These are phyloP conservation scores for Pipistrellus pipistrellus DNA, from an alignment of 2,797 vertebrate genomes.

Conservation along the genomic window DNA sequence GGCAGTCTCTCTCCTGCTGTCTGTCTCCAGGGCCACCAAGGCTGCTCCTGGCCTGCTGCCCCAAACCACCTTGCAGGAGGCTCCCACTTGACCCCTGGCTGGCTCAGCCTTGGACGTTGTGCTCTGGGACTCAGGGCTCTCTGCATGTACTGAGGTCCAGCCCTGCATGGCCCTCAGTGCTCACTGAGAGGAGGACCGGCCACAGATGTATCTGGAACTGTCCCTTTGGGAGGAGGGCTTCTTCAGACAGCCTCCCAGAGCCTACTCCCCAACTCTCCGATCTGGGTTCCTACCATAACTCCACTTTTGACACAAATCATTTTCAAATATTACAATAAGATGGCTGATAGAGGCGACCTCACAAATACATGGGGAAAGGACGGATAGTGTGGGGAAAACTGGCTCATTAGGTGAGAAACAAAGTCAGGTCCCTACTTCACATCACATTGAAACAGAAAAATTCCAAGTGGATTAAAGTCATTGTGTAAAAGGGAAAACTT, in stretches of 20 bases:
- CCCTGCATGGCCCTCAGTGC: background rate
- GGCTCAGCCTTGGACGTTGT: background rate
- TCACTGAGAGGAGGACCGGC: background rate
- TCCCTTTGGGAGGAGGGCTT: background rate
- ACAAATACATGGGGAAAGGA: background rate
- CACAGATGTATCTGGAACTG: background rate
- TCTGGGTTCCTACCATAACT: background rate
- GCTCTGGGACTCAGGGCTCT: background rate
- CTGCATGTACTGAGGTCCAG: background rate
- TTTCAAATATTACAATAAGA: background rate
- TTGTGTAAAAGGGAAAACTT: background rate
- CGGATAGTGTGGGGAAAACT: background rate
- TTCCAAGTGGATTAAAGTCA: background rate
- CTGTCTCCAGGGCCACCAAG: background rate
- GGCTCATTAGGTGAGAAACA: background rate
- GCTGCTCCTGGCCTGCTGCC: background rate
- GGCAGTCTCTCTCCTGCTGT: background rate
- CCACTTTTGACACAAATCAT: background rate
- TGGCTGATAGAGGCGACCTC: background rate
- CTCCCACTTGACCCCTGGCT: background rate
- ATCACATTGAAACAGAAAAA: background rate
- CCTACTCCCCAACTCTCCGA: background rate
- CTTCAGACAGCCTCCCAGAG: background rate
- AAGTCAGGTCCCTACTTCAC: background rate
- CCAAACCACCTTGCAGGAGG: background rate